A percentile compares a stretch with the other conserved stretches of the same genome.
Evolutionary conservation across 2,888 invertebrate species (phyloP).

Genomic region (Athrips mouffetella): DNA sequence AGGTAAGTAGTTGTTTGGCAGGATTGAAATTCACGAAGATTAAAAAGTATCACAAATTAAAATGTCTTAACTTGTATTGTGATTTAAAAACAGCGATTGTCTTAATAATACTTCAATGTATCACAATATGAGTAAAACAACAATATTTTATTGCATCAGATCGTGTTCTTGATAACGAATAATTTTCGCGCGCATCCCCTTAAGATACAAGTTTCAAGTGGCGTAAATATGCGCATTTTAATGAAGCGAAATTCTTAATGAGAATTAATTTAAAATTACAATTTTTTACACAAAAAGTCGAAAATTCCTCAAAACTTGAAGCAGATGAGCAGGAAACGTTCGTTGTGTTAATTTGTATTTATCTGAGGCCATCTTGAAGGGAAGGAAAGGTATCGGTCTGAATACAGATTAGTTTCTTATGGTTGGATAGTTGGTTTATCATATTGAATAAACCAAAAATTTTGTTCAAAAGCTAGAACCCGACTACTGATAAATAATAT

Average conservation of each 20-base stretch:
- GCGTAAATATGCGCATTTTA: constrained; percentile 51
- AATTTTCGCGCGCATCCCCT: constrained; percentile 7
- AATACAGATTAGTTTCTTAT: too few species aligned
- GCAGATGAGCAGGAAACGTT: constrained; percentile 26
- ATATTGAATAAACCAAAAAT: too few species aligned
- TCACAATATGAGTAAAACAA: background rate
- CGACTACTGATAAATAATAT: too few species aligned
- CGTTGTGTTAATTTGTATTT: constrained; percentile 14
- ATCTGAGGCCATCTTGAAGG: background rate
- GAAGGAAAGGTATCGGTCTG: background rate
- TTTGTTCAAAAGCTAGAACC: too few species aligned
- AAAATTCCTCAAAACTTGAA: constrained; percentile 26
- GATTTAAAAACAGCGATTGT: too few species aligned
- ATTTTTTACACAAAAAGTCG: constrained; percentile 36
- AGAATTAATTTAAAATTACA: constrained; percentile 57
- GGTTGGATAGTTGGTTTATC: too few species aligned
- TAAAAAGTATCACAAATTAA: too few species aligned
- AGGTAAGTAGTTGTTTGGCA: too few species aligned
- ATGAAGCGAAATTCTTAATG: constrained; percentile 54
- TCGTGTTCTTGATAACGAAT: constrained; percentile 1
- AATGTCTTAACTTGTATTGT: too few species aligned
- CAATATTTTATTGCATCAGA: background rate
- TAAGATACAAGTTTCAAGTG: background rate
- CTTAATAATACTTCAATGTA: too few species aligned
- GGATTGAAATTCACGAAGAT: too few species aligned